These are phyloP conservation scores for Drosophila repleta DNA, from an alignment of 1,140 invertebrate species.

Conservation along the genomic window DNA sequence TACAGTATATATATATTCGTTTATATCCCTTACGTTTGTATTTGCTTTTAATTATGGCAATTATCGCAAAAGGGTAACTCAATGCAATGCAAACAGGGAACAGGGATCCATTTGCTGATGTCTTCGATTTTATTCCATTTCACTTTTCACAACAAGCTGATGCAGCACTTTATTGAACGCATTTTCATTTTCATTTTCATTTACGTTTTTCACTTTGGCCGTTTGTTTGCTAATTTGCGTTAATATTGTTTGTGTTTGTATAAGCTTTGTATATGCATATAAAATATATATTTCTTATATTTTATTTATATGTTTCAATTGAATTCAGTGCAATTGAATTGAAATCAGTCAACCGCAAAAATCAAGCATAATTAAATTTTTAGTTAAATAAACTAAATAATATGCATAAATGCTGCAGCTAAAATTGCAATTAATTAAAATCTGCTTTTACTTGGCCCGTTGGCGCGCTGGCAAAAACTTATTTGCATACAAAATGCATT, in stretches of 20 bases:
- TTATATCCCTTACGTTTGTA: constrained; percentile 68
- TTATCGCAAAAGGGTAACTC: constrained; percentile 76
- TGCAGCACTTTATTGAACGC: constrained; percentile 43
- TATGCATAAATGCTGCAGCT: constrained; percentile 41
- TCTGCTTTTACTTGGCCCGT: constrained; percentile 51
- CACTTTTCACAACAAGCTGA: constrained; percentile 55
- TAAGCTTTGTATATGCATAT: constrained; percentile 15
- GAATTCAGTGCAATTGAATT: constrained; percentile 45
- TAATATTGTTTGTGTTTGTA: constrained; percentile 29
- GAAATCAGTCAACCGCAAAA: constrained; percentile 56
- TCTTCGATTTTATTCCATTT: constrained; percentile 67
- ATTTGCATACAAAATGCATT: constrained; percentile 50
- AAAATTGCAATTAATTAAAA: constrained; percentile 71
- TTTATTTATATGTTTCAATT: constrained; percentile 14
- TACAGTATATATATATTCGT: not conserved
- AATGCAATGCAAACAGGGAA: constrained; percentile 60
- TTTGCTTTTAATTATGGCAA: constrained; percentile 82
- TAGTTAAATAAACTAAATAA: constrained; percentile 63
- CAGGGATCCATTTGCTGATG: constrained; percentile 70
- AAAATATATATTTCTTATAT: constrained; percentile 23
- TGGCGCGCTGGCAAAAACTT: constrained; percentile 24
- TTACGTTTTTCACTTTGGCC: constrained; percentile 25
- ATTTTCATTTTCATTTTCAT: constrained; percentile 29
- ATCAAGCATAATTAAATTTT: constrained; percentile 66
- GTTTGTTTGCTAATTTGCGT: constrained; percentile 53